phyloP scores from a whole-genome alignment of 2,888 invertebrate species.

The Ectobius pallidus region DNA sequence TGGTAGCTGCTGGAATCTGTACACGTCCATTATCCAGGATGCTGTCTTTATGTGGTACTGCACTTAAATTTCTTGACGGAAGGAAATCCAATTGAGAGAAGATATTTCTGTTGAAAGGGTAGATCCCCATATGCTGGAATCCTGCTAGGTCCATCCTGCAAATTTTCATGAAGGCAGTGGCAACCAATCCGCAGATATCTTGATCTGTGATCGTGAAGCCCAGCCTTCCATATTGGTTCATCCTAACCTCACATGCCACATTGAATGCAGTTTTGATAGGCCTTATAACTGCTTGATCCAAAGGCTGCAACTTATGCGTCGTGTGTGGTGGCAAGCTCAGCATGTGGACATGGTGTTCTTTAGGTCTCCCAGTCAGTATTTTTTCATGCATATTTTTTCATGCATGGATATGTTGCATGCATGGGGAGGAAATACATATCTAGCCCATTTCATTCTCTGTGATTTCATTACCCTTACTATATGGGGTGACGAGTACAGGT shows the following conservation, averaged over 20 bases:
- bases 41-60: neutral
- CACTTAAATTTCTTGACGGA: neutral
- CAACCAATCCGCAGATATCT: conserved; percentile 16
- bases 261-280: no score
- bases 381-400: no score
- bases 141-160: conserved; percentile 13
- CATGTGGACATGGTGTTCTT: no score
- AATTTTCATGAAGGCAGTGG: neutral
- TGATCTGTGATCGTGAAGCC: neutral
- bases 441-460: no score
- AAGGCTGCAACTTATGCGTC: no score
- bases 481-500: no score
- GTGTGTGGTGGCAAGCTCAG: no score
- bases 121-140: conserved; percentile 3
- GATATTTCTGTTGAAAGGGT: neutral
- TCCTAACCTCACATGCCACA: neutral
- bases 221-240: no score
- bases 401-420: no score
- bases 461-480: no score
- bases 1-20: neutral
- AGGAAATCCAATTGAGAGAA: neutral
- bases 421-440: no score
- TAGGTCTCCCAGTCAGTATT: no score
- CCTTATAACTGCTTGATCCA: conserved; percentile 16
- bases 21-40: neutral